Evolutionary conservation across 2,113 vertebrate species (phyloP), one percentile per base, ranked within the genome.

Genomic region (Zosterops lateralis): DNA sequence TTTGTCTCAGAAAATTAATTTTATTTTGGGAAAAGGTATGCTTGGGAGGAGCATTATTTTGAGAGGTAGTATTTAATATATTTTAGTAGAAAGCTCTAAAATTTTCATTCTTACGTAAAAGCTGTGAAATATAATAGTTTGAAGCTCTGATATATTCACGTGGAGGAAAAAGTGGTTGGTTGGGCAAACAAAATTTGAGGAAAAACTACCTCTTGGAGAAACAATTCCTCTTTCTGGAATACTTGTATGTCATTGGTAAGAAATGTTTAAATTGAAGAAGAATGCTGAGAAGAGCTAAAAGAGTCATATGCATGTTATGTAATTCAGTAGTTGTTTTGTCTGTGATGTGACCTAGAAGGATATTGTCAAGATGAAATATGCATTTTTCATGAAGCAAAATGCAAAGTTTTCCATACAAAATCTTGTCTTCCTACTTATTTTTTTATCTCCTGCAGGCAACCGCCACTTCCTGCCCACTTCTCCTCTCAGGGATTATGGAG

Each of bases 401-500:
- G 42, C 60, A 87, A 51, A 25, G 9, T 45, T 82, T 68, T 13
- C 44, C 3, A 1, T 50, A 60, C 8, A 1, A 44, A 79, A 7
- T 74, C 54, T 89, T 94, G 80, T 87, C 34, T 91, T 79, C 17
- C 16, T 67, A 9, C 76, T 70, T 50, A 7, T 77, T 76, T n/a
- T 78, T 78, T 78, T 28, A 68, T n/a, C 74, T 87, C 87, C 57
- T 97, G n/a, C 97, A 99, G 98, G 98, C 12, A 97, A 89, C 34
- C 93, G 32, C 38, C 97, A 76, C 77, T 98, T 99, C 88, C 81
- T 96, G 68, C 98, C 98, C 65, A 99, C 98, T 44, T 99, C 99
- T 84, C 98, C 99, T 47, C 97, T 98, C 86, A 98, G 95, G 95
- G 98, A 98, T 92, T 98, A 98, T 57, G 94, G 90, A 67, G 94